phyloP scores from a whole-genome alignment of 2,113 vertebrate genomes.

The Chionodraco myersi region DNA sequence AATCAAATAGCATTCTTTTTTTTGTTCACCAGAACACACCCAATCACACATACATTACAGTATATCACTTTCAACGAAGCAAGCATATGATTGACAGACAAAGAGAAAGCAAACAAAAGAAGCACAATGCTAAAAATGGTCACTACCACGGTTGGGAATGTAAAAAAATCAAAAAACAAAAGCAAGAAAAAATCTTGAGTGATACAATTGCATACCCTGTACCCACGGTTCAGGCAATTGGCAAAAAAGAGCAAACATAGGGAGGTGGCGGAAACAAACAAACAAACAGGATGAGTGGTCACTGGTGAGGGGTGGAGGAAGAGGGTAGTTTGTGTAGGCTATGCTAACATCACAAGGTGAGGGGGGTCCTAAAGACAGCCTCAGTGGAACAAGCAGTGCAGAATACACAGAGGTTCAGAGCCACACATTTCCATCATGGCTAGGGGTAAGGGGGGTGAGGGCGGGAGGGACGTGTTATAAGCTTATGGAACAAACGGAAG shows the following conservation, averaged over 20 bases:
- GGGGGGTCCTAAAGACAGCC: conserved; percentile 54
- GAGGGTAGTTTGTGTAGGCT: conserved; percentile 34
- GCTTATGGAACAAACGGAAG: conserved; percentile 40
- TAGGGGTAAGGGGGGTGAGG: background rate
- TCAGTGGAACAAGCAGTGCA: conserved; percentile 74
- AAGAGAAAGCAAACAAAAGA: conserved; percentile 63
- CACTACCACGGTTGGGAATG: conserved; percentile 58
- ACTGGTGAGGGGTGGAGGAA: conserved; percentile 40
- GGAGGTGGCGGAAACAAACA: conserved; percentile 27
- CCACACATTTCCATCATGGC: conserved; percentile 49
- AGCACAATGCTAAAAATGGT: conserved; percentile 56
- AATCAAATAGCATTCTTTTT: conserved; percentile 54
- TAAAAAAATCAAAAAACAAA: conserved; percentile 31
- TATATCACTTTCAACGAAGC: conserved; percentile 75
- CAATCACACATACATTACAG: conserved; percentile 72
- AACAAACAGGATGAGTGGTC: conserved; percentile 38
- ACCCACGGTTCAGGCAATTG: conserved; percentile 62
- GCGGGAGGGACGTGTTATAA: conserved; percentile 25
- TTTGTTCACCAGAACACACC: conserved; percentile 67
- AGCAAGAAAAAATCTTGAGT: conserved; percentile 36
- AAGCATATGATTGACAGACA: conserved; percentile 74
- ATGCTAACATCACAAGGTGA: conserved; percentile 62
- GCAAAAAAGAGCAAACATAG: conserved; percentile 49
- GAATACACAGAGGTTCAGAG: conserved; percentile 62
- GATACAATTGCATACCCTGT: conserved; percentile 59